Percentiles rank a stretch among this genome's conserved stretches.
Evolutionary conservation across 2,797 vertebrate genomes (phyloP).

Genomic region (Amphiprion clarkii): DNA sequence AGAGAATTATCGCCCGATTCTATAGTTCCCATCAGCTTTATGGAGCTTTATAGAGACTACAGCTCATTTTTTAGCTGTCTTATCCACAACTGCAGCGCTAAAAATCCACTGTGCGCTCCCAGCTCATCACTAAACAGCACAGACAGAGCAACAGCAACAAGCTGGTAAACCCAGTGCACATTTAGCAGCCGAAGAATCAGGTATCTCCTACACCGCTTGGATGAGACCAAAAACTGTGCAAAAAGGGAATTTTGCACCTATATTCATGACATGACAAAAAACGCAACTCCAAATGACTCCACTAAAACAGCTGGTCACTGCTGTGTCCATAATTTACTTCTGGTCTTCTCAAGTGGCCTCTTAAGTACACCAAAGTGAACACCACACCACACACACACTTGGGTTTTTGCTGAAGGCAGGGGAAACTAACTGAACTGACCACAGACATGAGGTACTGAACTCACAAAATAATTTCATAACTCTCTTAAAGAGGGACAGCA

Average conservation of each 20-base stretch:
- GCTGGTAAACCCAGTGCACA: neutral
- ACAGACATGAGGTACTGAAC: too few species aligned
- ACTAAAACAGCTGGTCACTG: too few species aligned
- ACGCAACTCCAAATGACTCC: neutral
- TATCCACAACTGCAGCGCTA: neutral
- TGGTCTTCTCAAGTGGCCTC: too few species aligned
- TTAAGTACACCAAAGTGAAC: too few species aligned
- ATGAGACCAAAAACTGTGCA: neutral
- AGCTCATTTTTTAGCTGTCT: neutral
- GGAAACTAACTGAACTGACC: too few species aligned
- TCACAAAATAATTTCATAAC: too few species aligned
- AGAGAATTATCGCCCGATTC: slow-evolving; percentile 13
- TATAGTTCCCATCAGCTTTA: neutral
- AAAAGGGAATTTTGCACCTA: neutral
- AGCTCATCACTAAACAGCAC: neutral
- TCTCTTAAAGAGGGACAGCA: too few species aligned
- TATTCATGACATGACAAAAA: neutral
- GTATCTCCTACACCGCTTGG: neutral
- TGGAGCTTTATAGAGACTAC: neutral
- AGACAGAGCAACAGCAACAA: neutral
- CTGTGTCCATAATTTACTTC: too few species aligned
- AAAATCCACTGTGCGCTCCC: neutral
- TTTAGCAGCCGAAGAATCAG: neutral
- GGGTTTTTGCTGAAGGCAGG: too few species aligned
- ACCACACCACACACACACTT: too few species aligned